phyloP scores from a whole-genome alignment of 2,113 vertebrate genomes.

The Oostethus manadensis region DNA sequence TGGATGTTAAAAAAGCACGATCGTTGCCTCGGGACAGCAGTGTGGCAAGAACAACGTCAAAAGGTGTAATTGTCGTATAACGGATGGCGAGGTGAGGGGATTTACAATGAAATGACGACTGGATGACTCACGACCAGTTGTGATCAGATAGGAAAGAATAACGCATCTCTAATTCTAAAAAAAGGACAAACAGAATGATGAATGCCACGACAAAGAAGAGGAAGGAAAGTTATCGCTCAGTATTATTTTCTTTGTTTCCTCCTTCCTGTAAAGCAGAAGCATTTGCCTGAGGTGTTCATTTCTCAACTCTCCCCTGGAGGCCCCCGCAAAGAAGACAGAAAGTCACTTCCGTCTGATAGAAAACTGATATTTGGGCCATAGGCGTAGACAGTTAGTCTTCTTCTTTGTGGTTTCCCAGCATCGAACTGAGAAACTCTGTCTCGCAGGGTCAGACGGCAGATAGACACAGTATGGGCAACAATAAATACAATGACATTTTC shows the following conservation, averaged over 20 bases:
- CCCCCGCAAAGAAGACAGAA: slow-evolving; percentile 19
- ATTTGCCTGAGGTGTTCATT: slow-evolving; percentile 35
- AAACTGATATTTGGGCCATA: slow-evolving; percentile 57
- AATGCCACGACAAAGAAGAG: slow-evolving; percentile 4
- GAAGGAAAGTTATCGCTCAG: neutral
- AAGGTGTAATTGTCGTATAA: slow-evolving; percentile 25
- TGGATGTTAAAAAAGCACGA: no score
- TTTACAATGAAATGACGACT: slow-evolving; percentile 42
- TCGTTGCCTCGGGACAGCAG: no score
- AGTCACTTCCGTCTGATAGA: slow-evolving; percentile 38
- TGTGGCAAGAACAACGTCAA: slow-evolving; percentile 3
- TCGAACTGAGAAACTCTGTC: slow-evolving; percentile 56
- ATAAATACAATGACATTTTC: slow-evolving; percentile 59
- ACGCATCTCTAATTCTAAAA: slow-evolving; percentile 37
- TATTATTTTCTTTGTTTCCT: slow-evolving; percentile 9
- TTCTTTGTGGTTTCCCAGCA: slow-evolving; percentile 58
- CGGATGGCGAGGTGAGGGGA: slow-evolving; percentile 5
- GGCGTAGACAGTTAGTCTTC: slow-evolving; percentile 35
- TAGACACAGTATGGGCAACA: slow-evolving; percentile 51
- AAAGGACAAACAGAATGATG: slow-evolving; percentile 21
- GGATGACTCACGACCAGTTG: slow-evolving; percentile 37
- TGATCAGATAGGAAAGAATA: slow-evolving; percentile 30
- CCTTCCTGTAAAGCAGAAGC: slow-evolving; percentile 14
- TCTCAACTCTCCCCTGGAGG: slow-evolving; percentile 18
- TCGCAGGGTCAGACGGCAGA: slow-evolving; percentile 60